phyloP scores from a whole-genome alignment of 2,888 invertebrate genomes.

The Lissonota sp. region DNA sequence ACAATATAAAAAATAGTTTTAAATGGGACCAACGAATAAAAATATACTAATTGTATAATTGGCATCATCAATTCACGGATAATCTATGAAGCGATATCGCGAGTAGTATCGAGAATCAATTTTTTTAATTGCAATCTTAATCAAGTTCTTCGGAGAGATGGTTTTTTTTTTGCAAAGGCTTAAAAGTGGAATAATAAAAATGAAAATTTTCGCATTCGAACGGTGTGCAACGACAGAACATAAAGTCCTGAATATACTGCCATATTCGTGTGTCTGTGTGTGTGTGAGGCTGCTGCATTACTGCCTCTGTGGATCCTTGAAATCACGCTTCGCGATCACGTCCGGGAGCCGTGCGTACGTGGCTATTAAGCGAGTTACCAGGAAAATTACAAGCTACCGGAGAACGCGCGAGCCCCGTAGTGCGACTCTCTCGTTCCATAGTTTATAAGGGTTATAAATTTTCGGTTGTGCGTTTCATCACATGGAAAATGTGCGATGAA shows the following conservation, averaged over 20 bases:
- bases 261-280: background rate
- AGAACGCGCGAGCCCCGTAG: conserved; percentile 23
- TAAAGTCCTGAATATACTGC: conserved; percentile 49
- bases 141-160: conserved; percentile 14
- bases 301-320: conserved; percentile 46
- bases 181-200: conserved; percentile 29
- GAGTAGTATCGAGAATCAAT: conserved; percentile 12
- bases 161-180: background rate
- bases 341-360: conserved; percentile 59
- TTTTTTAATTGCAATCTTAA: conserved; percentile 30
- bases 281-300: background rate
- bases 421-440: conserved; percentile 22
- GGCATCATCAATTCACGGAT: conserved; percentile 33
- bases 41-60: conserved; percentile 41
- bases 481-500: conserved; percentile 25
- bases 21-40: conserved; percentile 11
- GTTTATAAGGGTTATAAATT: conserved; percentile 53
- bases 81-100: conserved; percentile 9
- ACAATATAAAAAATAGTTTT: conserved; percentile 28
- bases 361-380: conserved; percentile 61
- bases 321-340: conserved; percentile 65
- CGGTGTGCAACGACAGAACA: conserved; percentile 36
- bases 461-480: conserved; percentile 51
- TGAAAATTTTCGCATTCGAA: conserved; percentile 22
- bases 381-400: conserved; percentile 58